phyloP scores from a whole-genome alignment of 2,888 invertebrate species.

The Eupithecia subumbrata region DNA sequence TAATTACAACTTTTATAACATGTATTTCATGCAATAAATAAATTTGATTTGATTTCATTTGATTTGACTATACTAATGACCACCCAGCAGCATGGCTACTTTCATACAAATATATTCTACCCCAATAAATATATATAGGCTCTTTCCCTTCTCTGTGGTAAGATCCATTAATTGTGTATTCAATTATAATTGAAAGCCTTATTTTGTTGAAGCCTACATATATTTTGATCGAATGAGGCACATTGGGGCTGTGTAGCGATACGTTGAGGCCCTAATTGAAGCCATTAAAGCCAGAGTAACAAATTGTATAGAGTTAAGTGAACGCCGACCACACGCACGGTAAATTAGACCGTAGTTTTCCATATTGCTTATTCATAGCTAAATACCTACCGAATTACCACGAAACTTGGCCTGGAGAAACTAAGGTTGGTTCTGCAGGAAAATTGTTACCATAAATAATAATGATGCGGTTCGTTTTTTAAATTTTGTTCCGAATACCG shows the following conservation, averaged over 20 bases:
- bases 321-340: slow-evolving; percentile 33
- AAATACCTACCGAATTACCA: slow-evolving; percentile 11
- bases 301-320: slow-evolving; percentile 48
- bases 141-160: background rate
- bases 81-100: background rate
- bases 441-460: background rate
- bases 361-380: slow-evolving; percentile 10
- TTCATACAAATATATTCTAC: background rate
- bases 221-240: slow-evolving; percentile 49
- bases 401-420: background rate
- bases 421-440: background rate
- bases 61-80: background rate
- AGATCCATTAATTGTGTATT: slow-evolving; percentile 45
- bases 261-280: slow-evolving; percentile 68
- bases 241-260: slow-evolving; percentile 63
- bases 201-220: slow-evolving; percentile 19
- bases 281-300: slow-evolving; percentile 66
- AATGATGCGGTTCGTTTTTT: background rate
- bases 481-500: too few relatives aligned
- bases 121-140: background rate
- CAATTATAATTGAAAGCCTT: slow-evolving; percentile 56
- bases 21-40: too few relatives aligned
- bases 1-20: too few relatives aligned
- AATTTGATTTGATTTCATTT: too few relatives aligned
- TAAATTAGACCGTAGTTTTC: slow-evolving; percentile 23